phyloP scores from a whole-genome alignment of 2,113 vertebrate genomes.

The Colaptes auratus region DNA sequence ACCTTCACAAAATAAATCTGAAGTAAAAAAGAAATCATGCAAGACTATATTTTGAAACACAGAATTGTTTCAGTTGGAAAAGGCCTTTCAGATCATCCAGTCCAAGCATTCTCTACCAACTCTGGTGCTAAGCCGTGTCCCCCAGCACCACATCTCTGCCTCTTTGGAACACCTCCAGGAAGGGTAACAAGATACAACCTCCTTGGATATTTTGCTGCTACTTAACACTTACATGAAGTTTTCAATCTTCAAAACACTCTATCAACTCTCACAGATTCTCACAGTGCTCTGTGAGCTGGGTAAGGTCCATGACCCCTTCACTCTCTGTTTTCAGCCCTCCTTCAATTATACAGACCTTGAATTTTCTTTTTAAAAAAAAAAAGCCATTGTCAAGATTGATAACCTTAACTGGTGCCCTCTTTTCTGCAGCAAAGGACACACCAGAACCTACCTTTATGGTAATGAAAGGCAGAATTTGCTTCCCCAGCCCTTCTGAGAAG shows the following conservation, averaged over 20 bases:
- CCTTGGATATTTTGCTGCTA: background rate
- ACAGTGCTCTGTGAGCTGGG: accelerated
- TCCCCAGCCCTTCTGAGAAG: background rate
- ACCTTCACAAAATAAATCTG: background rate
- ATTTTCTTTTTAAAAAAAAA: background rate
- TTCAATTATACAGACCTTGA: background rate
- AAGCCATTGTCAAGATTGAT: background rate
- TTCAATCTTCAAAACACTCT: background rate
- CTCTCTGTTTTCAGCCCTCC: background rate
- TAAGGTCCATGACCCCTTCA: background rate
- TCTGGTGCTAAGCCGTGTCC: too few relatives aligned
- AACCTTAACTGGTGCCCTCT: background rate
- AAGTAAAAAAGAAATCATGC: background rate
- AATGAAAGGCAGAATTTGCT: background rate
- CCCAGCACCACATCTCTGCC: too few relatives aligned
- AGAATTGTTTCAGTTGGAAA: too few relatives aligned
- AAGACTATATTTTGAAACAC: background rate
- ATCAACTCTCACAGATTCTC: background rate
- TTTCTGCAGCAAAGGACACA: background rate
- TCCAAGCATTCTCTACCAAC: too few relatives aligned
- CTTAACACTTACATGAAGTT: background rate
- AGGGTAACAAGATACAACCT: background rate
- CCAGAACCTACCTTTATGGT: background rate
- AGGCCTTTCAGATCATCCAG: too few relatives aligned
- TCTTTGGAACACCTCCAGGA: too few relatives aligned